Conservation (phyloP, 2,113 vertebrate species). For the Leptobrachium leishanense region DNA sequence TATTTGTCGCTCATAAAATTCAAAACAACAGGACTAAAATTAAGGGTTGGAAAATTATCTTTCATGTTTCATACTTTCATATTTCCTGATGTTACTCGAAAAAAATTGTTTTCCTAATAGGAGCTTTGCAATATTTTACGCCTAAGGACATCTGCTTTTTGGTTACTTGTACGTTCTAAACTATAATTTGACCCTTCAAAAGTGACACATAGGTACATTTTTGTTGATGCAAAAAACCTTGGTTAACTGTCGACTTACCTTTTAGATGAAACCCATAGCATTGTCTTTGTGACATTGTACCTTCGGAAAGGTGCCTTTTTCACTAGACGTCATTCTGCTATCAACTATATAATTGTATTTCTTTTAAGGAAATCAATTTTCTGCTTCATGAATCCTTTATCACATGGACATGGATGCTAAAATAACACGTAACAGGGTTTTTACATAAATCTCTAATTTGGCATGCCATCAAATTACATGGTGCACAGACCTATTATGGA, state of each 20-base stretch:
- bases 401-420: no score
- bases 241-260: background rate
- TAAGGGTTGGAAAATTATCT: background rate
- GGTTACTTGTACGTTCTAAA: background rate
- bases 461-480: no score
- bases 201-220: background rate
- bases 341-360: background rate
- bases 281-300: background rate
- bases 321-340: background rate
- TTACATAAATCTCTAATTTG: no score
- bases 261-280: background rate
- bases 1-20: slow-evolving; percentile 21
- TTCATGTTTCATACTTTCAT: background rate
- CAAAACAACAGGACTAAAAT: slow-evolving; percentile 9
- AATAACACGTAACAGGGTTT: no score
- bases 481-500: no score
- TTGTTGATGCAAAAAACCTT: background rate
- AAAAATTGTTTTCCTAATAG: background rate
- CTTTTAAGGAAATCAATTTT: no score
- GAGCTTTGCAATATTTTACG: background rate
- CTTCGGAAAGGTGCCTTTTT: background rate
- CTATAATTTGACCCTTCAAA: slow-evolving; percentile 20
- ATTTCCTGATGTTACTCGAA: background rate
- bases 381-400: no score
- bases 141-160: background rate